Conservation (phyloP, 2,888 invertebrate species). For the Tachina fera region DNA sequence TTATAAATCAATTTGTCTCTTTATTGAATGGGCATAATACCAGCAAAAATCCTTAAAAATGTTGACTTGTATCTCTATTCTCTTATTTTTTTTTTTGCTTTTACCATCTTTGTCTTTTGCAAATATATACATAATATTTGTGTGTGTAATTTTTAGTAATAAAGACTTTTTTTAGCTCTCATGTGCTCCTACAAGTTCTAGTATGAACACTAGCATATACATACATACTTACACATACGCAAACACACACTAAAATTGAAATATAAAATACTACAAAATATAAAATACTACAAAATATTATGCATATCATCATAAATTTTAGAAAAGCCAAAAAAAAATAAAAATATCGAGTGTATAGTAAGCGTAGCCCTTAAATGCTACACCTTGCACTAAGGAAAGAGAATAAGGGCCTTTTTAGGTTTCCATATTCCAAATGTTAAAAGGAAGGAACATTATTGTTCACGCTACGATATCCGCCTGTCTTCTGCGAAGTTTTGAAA, state of each 20-base stretch:
- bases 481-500: too few relatives aligned
- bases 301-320: conserved; percentile 66
- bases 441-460: too few relatives aligned
- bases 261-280: conserved; percentile 34
- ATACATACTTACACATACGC: not conserved
- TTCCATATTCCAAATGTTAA: too few relatives aligned
- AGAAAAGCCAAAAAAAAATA: not conserved
- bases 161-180: conserved; percentile 25
- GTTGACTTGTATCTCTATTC: conserved; percentile 37
- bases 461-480: too few relatives aligned
- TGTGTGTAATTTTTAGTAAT: conserved; percentile 64
- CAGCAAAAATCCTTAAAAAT: conserved; percentile 41
- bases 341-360: not conserved
- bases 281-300: conserved; percentile 39
- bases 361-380: not conserved
- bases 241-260: not conserved
- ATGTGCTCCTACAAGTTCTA: not conserved
- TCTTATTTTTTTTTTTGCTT: not conserved
- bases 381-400: not conserved
- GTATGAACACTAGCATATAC: too few relatives aligned
- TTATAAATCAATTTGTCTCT: conserved; percentile 71
- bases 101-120: not conserved
- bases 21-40: conserved; percentile 59
- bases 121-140: not conserved
- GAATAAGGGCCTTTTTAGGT: too few relatives aligned